Conservation (phyloP, 2,797 vertebrate species). For the Poecilia wingei region DNA sequence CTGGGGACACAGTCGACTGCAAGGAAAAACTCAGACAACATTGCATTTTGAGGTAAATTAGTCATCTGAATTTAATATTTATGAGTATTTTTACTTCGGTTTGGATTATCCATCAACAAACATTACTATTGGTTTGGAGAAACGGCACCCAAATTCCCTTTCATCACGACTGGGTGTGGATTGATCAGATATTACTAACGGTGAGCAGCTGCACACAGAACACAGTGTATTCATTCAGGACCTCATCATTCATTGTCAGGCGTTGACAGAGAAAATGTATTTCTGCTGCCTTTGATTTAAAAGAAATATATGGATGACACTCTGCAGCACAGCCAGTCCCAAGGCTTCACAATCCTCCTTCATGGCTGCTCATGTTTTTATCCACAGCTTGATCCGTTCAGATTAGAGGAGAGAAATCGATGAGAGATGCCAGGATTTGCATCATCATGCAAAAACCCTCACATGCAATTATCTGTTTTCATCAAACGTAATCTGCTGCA, state of each 20-base stretch:
- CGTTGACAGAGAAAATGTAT: conserved; percentile 10
- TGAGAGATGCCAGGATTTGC: conserved; percentile 14
- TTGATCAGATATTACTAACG: conserved; percentile 15
- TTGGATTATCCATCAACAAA: not conserved
- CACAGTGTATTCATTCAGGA: not conserved
- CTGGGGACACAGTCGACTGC: conserved; percentile 2
- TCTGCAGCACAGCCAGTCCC: conserved; percentile 23
- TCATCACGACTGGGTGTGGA: not conserved
- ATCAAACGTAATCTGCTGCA: not conserved
- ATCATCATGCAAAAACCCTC: conserved; percentile 17
- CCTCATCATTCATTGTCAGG: conserved; percentile 12
- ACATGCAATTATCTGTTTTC: conserved; percentile 2
- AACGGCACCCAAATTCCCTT: not conserved
- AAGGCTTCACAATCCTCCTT: conserved; percentile 10
- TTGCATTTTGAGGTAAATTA: not conserved
- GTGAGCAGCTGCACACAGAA: conserved; percentile 13
- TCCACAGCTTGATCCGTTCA: conserved; percentile 38
- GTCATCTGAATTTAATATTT: not conserved
- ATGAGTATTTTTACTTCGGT: not conserved
- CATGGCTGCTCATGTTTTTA: conserved; percentile 16
- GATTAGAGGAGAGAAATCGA: conserved; percentile 24
- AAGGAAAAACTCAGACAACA: not conserved
- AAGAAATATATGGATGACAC: conserved; percentile 40
- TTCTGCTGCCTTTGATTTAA: conserved; percentile 27
- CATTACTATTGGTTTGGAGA: not conserved